These are phyloP conservation scores for Eulacestoma nigropectus DNA, from an alignment of 2,113 vertebrate genomes.

Conservation along the genomic window DNA sequence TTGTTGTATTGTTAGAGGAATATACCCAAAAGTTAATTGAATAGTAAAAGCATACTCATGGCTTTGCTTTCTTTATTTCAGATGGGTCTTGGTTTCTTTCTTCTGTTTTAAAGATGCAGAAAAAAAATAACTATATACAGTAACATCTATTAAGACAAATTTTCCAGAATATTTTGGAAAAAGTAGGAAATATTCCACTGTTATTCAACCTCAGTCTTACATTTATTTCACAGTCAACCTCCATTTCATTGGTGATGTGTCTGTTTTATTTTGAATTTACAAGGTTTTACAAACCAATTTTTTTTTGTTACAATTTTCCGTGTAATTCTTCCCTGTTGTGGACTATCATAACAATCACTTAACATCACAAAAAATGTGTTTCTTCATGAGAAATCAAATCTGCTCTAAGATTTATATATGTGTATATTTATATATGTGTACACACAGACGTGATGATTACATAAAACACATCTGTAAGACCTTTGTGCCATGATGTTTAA, in stretches of 20 bases:
- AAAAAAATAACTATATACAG: neutral
- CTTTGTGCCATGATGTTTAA: neutral
- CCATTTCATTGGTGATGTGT: neutral
- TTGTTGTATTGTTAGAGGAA: neutral
- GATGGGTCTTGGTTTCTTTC: neutral
- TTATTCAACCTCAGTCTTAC: neutral
- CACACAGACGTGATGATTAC: neutral
- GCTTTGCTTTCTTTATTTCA: neutral
- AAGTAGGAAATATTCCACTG: neutral
- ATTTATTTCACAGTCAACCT: neutral
- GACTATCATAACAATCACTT: neutral
- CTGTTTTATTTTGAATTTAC: neutral
- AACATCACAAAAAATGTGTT: neutral
- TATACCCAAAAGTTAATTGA: neutral
- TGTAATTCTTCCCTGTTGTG: neutral
- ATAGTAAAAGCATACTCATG: neutral
- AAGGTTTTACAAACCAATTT: neutral
- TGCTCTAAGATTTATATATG: neutral
- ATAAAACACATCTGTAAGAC: neutral
- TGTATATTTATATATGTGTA: rapidly evolving
- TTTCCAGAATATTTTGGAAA: neutral
- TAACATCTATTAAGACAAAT: neutral
- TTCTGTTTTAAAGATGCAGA: neutral
- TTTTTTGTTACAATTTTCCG: neutral
- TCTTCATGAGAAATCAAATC: neutral